Percentiles rank a stretch among this genome's conserved stretches.
Conservation (phyloP, 2,888 invertebrate genomes). For the Agrochola litura region DNA sequence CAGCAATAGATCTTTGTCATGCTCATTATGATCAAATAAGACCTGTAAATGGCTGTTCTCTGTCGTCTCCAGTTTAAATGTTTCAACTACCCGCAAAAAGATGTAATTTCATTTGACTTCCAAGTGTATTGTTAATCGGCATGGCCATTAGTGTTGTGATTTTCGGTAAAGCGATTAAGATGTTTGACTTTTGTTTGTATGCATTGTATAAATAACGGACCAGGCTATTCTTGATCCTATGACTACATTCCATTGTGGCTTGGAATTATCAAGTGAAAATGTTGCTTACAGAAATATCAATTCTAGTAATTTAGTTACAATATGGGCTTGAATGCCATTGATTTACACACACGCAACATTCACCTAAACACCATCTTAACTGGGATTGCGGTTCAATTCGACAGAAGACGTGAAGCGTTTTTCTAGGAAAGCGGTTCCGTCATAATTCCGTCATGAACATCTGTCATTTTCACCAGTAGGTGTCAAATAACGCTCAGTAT, state of each 20-base stretch:
- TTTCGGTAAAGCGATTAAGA: conserved; percentile 29
- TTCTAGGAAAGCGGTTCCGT: neutral
- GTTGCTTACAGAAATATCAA: neutral
- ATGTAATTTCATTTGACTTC: conserved; percentile 54
- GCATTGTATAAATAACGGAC: conserved; percentile 33
- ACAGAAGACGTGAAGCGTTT: no score
- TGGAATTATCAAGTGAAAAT: neutral
- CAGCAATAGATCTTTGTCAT: neutral
- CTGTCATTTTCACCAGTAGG: neutral
- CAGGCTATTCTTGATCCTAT: neutral
- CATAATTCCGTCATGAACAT: neutral
- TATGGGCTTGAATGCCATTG: neutral
- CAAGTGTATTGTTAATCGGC: conserved; percentile 33
- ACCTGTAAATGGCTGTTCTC: neutral
- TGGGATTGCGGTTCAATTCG: neutral
- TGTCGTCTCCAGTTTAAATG: conserved; percentile 5
- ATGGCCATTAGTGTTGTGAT: conserved; percentile 52
- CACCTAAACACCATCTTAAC: neutral
- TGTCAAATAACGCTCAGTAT: neutral
- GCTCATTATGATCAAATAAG: neutral
- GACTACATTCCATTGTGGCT: no score
- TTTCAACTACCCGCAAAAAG: neutral
- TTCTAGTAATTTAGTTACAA: neutral
- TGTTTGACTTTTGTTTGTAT: conserved; percentile 17
- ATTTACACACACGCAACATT: no score